phyloP scores from a whole-genome alignment of 2,888 invertebrate genomes.

The Sympetrum striolatum region DNA sequence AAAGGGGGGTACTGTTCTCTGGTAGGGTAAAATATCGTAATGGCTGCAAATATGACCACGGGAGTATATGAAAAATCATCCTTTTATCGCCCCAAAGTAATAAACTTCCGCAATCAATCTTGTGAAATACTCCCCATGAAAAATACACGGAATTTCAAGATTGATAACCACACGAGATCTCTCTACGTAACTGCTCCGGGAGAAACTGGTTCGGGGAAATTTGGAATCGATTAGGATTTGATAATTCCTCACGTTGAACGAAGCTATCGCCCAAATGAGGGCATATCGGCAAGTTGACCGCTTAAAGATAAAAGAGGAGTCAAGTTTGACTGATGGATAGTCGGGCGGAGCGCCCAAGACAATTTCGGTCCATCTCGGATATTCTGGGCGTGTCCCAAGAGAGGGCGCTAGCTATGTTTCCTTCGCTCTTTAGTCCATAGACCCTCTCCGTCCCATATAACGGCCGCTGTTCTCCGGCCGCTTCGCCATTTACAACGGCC shows the following conservation, averaged over 20 bases:
- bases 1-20: background rate
- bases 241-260: background rate
- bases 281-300: background rate
- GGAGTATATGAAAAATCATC: no score
- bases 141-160: no score
- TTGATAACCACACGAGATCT: no score
- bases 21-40: background rate
- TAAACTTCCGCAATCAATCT: no score
- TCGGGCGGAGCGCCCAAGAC: background rate
- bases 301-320: background rate
- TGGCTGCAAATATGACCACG: no score
- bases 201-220: background rate
- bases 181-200: no score
- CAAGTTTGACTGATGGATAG: background rate
- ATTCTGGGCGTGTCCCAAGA: constrained; percentile 1
- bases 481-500: background rate
- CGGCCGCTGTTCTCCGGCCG: background rate
- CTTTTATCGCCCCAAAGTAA: no score
- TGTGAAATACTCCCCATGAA: no score
- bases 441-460: background rate
- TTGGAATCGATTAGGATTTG: background rate
- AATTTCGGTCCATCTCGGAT: constrained; percentile 25
- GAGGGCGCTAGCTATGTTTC: background rate
- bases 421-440: background rate
- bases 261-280: background rate